A percentile compares a stretch with the other conserved stretches of the same genome.
These are phyloP conservation scores for Drosophila eohydei DNA, from an alignment of 2,888 invertebrate genomes.

Conservation along the genomic window DNA sequence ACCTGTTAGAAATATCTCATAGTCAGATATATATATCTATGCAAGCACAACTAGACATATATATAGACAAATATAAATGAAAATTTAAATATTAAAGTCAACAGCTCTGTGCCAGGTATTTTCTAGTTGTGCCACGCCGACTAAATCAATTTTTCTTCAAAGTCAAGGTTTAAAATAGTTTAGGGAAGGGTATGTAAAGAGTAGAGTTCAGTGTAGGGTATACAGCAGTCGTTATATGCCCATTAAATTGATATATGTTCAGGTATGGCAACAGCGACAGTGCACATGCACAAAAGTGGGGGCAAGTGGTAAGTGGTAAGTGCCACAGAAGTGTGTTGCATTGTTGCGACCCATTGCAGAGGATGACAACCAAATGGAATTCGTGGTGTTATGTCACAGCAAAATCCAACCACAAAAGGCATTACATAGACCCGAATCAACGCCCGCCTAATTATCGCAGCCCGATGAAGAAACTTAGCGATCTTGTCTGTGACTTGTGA, in stretches of 20 bases:
- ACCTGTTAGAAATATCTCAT: not conserved
- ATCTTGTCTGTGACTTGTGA: conserved; percentile 15
- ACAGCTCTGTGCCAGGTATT: not conserved
- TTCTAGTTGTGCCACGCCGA: not conserved
- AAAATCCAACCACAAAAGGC: conserved; percentile 1
- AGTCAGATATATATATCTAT: not conserved
- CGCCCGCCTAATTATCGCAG: not conserved
- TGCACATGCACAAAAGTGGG: not conserved
- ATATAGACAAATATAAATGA: too few species aligned
- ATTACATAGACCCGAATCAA: not conserved
- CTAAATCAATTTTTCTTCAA: not conserved
- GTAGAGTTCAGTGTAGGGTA: not conserved
- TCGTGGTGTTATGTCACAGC: conserved; percentile 13
- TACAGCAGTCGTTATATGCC: not conserved
- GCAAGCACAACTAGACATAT: too few species aligned
- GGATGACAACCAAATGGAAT: conserved; percentile 14
- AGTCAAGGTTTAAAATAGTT: not conserved
- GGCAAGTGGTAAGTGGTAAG: conserved; percentile 18
- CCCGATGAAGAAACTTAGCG: conserved; percentile 13
- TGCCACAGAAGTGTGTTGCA: conserved; percentile 23
- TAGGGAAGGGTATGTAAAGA: not conserved
- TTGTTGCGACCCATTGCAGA: conserved; percentile 9
- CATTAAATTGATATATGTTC: not conserved
- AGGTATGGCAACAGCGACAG: conserved; percentile 39
- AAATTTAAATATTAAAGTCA: not conserved